A percentile compares a stretch with the other conserved stretches of the same genome.
Conservation (phyloP, 1,140 invertebrate genomes). For the Chrysomallon squamiferum region DNA sequence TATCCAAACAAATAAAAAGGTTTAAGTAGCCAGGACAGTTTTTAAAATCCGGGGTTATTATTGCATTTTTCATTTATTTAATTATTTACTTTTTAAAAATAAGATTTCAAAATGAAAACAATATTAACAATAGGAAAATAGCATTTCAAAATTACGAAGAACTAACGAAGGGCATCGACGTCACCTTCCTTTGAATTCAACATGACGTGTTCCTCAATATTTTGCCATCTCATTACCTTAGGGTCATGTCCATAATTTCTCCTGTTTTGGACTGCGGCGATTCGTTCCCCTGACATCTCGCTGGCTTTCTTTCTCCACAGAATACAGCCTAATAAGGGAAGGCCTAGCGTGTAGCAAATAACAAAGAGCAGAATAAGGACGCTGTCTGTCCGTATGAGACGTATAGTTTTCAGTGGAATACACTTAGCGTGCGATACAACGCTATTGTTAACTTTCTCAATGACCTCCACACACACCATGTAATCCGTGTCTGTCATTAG, state of each 20-base stretch:
- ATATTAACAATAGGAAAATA: too few relatives aligned
- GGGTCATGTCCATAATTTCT: background rate
- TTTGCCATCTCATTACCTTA: conserved; percentile 1
- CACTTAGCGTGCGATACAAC: background rate
- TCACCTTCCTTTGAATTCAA: background rate
- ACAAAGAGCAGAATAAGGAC: background rate
- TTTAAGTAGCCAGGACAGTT: too few relatives aligned
- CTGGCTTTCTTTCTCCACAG: background rate
- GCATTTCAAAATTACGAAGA: too few relatives aligned
- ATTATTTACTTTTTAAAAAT: too few relatives aligned
- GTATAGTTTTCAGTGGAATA: background rate
- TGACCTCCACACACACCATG: background rate
- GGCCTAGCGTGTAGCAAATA: background rate
- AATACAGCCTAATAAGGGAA: background rate
- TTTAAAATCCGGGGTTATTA: too few relatives aligned
- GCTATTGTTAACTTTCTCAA: background rate
- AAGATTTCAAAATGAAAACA: too few relatives aligned
- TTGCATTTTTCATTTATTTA: too few relatives aligned
- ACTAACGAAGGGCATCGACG: too few relatives aligned
- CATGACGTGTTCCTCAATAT: background rate
- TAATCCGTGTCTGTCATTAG: background rate
- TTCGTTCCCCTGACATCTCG: background rate
- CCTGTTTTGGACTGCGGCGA: background rate
- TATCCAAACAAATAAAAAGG: too few relatives aligned
- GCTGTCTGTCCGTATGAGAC: background rate